Evolutionary conservation across 2,888 invertebrate genomes (phyloP), one percentile per base, ranked within the genome.

Genomic region (Fragum fragum): DNA sequence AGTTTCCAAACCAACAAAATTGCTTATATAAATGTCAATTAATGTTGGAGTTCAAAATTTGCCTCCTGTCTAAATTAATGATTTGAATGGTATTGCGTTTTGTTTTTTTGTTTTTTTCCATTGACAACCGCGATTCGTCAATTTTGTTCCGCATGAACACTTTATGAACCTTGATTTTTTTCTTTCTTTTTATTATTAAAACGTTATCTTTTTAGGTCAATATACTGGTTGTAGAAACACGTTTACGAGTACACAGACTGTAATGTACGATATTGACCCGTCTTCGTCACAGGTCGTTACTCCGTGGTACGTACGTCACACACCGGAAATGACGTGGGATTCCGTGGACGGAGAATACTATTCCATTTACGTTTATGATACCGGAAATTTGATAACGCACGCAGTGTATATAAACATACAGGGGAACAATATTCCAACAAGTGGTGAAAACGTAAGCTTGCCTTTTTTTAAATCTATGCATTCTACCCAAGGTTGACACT

Each of bases 401-500:
- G 86, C 75, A 11, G 69, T 83, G 1, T 86, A 83, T 32, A 53
- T 83, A 47, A 88, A 88, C 71, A 83, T 88, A 1, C 74, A 71
- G n/a, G 85, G 83, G 5, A 78, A 80, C 47, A 73, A 84, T 42
- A 52, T 87, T 28, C 47, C 71, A 57, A 28, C 32, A 14, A 55
- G 29, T 28, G 61, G 61, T 23, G 29, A 28, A 32, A 42, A 70
- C 21, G 59, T 76, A 29, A 69, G 57, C 63, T 9, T 36, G 32
- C 32, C 32, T 36, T 6, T 36, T 36, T 36, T 9, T n/a, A n/a
- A n/a, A n/a, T n/a, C n/a, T n/a, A n/a, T n/a, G n/a, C n/a, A n/a
- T n/a, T n/a, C n/a, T n/a, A n/a, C n/a, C n/a, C n/a, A n/a, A n/a
- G n/a, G n/a, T n/a, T n/a, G n/a, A n/a, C n/a, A n/a, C n/a, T n/a